phyloP scores from a whole-genome alignment of 2,888 invertebrate species.

The Pharmacophagus antenor region DNA sequence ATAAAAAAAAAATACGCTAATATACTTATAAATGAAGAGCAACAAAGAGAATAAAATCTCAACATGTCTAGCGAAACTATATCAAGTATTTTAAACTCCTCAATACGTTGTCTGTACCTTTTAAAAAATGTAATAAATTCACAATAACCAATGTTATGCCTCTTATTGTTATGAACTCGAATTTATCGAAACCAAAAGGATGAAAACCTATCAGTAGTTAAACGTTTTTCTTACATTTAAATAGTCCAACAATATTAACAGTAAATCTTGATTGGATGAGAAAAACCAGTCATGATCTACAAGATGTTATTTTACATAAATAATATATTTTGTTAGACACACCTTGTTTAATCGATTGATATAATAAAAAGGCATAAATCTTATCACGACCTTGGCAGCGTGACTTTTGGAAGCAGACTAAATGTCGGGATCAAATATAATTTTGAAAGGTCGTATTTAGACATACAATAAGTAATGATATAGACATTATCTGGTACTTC shows the following conservation, averaged over 20 bases:
- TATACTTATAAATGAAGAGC: no score
- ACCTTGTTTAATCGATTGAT: constrained; percentile 13
- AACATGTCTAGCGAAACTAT: no score
- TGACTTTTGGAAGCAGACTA: constrained; percentile 60
- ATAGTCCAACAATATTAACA: neutral
- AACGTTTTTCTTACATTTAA: no score
- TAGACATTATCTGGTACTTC: constrained; percentile 40
- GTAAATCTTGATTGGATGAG: neutral
- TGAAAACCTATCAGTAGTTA: no score
- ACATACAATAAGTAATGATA: constrained; percentile 57
- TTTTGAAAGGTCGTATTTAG: constrained; percentile 63
- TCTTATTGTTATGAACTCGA: no score
- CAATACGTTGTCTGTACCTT: no score
- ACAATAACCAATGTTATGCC: no score
- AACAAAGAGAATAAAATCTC: no score
- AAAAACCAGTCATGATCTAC: neutral
- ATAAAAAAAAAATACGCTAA: no score
- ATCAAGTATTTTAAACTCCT: no score
- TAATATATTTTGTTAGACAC: constrained; percentile 16
- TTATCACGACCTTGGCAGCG: constrained; percentile 62
- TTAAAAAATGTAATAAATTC: no score
- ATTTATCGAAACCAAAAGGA: no score
- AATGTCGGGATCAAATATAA: constrained; percentile 59
- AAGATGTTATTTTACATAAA: neutral
- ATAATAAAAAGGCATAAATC: constrained; percentile 42